Percentiles rank a stretch among this genome's conserved stretches.
Evolutionary conservation across 2,888 invertebrate species (phyloP).

Genomic region (Deilephila porcellus): DNA sequence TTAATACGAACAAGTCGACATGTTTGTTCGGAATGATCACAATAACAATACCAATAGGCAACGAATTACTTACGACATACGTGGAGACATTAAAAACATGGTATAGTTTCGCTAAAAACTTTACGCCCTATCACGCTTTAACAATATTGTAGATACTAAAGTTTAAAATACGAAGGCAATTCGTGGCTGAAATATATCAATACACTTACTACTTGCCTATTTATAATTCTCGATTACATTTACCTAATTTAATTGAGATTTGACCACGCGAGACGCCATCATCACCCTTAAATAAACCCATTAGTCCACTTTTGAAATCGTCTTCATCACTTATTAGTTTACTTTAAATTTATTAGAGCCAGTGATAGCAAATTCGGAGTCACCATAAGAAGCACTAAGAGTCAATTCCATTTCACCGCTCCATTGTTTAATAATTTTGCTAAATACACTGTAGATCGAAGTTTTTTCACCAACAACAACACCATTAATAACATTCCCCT

Average conservation of each 20-base stretch:
- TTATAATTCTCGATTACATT: conserved; percentile 16
- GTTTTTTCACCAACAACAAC: not conserved
- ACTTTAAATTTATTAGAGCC: not conserved
- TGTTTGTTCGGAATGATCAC: conserved; percentile 59
- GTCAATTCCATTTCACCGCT: not conserved
- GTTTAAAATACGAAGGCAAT: conserved; percentile 68
- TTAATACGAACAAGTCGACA: conserved; percentile 59
- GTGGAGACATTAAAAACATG: conserved; percentile 53
- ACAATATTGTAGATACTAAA: conserved; percentile 54
- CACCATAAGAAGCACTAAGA: not conserved
- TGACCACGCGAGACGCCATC: conserved; percentile 26
- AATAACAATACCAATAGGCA: conserved; percentile 51
- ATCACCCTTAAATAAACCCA: not conserved
- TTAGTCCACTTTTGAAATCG: too few species aligned
- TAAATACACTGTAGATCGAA: not conserved
- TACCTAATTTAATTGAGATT: conserved; percentile 18
- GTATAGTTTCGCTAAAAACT: conserved; percentile 53
- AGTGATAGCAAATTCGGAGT: not conserved
- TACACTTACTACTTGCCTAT: conserved; percentile 40
- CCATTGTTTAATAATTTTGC: not conserved
- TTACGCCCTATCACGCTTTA: conserved; percentile 41
- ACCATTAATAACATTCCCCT: not conserved
- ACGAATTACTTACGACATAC: conserved; percentile 40
- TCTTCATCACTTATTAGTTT: not conserved
- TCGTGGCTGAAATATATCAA: conserved; percentile 64